Evolutionary conservation across 2,797 vertebrate species (phyloP).

Genomic region (Lithobates sylvaticus): DNA sequence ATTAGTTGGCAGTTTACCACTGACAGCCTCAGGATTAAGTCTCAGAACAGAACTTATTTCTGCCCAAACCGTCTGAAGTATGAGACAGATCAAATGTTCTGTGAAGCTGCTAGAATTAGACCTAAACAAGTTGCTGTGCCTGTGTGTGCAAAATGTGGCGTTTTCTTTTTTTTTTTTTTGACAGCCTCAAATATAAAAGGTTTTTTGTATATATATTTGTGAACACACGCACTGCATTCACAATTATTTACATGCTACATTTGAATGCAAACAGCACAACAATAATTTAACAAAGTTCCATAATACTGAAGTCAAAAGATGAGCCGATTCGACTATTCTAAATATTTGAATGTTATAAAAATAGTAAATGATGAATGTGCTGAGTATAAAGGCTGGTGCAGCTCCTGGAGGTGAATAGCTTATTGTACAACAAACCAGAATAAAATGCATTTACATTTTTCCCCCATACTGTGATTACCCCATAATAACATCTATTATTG

Average conservation of each 20-base stretch:
- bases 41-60: constrained; percentile 63
- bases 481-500: no score
- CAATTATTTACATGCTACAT: not conserved
- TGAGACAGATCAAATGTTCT: constrained; percentile 62
- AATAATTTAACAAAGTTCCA: no score
- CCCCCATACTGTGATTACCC: no score
- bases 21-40: constrained; percentile 63
- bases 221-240: not conserved
- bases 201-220: not conserved
- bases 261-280: no score
- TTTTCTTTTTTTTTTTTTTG: not conserved
- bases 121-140: constrained; percentile 53
- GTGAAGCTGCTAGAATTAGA: constrained; percentile 59
- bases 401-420: no score
- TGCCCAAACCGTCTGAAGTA: constrained; percentile 63
- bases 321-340: no score
- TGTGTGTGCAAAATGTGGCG: not conserved
- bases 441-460: no score
- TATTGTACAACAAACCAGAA: no score
- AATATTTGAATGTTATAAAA: no score
- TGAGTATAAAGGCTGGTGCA: no score
- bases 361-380: no score
- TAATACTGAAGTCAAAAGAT: no score
- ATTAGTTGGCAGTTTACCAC: constrained; percentile 64
- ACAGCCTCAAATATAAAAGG: not conserved